These are phyloP conservation scores for Condylura cristata DNA, from an alignment of 2,113 vertebrate genomes.

Conservation along the genomic window DNA sequence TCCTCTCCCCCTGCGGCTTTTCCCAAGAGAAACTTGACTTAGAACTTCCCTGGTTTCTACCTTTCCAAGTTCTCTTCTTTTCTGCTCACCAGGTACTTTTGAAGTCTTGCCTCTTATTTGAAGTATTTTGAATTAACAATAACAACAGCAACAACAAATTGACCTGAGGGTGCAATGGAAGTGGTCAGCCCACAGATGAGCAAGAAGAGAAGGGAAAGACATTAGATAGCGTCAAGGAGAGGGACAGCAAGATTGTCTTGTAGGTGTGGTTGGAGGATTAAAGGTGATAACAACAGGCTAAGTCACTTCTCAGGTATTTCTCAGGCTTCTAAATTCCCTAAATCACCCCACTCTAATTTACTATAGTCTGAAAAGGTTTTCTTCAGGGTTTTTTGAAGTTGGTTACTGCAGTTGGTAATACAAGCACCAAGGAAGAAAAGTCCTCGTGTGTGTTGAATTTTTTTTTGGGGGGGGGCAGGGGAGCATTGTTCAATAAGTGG, in stretches of 20 bases:
- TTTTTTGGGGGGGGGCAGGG: background rate
- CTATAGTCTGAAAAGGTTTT: background rate
- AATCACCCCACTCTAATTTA: background rate
- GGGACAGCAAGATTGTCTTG: background rate
- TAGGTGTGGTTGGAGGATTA: background rate
- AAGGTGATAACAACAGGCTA: background rate
- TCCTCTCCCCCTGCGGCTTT: background rate
- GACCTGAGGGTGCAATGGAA: background rate
- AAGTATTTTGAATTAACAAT: background rate
- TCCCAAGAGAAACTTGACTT: background rate
- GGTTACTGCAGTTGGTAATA: background rate
- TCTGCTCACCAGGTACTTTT: background rate
- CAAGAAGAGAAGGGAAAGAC: background rate
- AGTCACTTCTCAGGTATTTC: background rate
- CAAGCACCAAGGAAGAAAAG: background rate
- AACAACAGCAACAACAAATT: background rate
- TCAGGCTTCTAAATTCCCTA: background rate
- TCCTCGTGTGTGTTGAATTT: background rate
- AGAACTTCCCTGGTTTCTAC: background rate
- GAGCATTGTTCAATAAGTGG: background rate
- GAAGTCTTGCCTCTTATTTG: conserved; percentile 7
- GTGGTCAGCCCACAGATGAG: background rate
- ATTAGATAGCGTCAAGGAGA: background rate
- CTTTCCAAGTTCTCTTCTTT: background rate
- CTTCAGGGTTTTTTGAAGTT: background rate